Evolutionary conservation across 2,113 vertebrate genomes (phyloP), one percentile per base, ranked within the genome.

Genomic region (Lepisosteus oculatus): DNA sequence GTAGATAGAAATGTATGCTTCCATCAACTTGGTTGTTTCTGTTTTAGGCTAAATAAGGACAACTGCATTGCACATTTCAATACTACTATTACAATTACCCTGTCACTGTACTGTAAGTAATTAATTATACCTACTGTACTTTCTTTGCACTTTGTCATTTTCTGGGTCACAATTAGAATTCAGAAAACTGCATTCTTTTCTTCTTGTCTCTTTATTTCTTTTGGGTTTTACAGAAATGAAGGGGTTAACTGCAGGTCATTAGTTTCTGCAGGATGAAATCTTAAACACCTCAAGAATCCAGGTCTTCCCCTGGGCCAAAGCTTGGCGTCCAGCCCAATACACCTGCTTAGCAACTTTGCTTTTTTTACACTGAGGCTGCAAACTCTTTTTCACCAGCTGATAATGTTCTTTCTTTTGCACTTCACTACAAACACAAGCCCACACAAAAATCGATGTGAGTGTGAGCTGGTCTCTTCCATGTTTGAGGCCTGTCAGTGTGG

Each of bases 271-370:
- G 72, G 65, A 62, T 62, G 12, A 62, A 62, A 73, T 61, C 67
- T 69, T 69, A 64, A 65, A 68, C 55, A 54, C 6, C 44, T 8
- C 41, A 61, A 67, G 15, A 73, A 68, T 55, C 67, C 17, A 63
- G 45, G 44, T 12, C 61, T 68, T 44, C 61, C 41, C 66, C 44
- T 55, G 14, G 42, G 66, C n/a, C 29, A 56, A 61, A 12, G 7
- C 4, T 41, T 64, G 72, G 45, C 4, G 43, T 15, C 8, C 14
- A 15, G 13, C 67, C n/a, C 15, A 73, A 62, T 62, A 43, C 72
- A 67, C 44, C 44, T 73, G 65, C 17, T 15, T 61, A 12, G 17
- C 12, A 61, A 41, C 12, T 42, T 13, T 8, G 14, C 12, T 56
- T 59, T 59, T 59, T 41, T 5, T 14, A 45, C 57, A 44, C 61